Base-by-base conservation (phyloP, 2,797 vertebrate species). In the Darevskia mixta region DNA sequence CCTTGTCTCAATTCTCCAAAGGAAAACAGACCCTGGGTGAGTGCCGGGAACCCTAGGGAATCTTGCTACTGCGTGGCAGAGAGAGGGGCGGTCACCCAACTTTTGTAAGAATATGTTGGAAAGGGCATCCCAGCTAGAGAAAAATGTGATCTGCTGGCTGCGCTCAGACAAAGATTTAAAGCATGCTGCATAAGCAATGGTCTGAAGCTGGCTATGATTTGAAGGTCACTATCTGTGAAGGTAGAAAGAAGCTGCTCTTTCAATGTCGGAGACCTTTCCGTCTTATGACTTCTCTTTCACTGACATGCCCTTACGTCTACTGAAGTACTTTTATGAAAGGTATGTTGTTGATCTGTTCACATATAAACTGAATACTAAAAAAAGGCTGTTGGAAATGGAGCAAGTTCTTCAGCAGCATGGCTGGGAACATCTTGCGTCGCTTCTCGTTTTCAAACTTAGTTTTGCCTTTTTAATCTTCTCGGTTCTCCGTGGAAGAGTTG, bases 101-200 rank as follows among this genome's bases (percentile, higher is more conserved):
- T 43, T 76, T 76, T 76, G 23, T 43, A 43, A 25, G 20, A 23
- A 41, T 94, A 92, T 86, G 13, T 85, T 86, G 94, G 89, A 94
- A 89, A 93, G 90, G 81, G 92, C 58, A 92, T 91, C 92, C 91
- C 93, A 93, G 94, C 90, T 55, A 4, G 29, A 90, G 92, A 94
- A 94, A 91, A 94, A 83, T 69, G 88, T 89, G 25, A 41, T 43
- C 41, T 20, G 5, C 38, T 76, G 61, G 20, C 61, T 76, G 23
- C 10, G 4, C 27, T 7, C 23, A 8, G 7, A 76, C 38, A 23
- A 11, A 43, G 25, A 2, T 2, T 20, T 43, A 43, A 76, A 76
- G 9, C 73, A 76, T 43, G 35, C 3, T 25, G 61, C 61, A 64
- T 64, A 23, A 64, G 17, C 61, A 18, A 64, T 64, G 61, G 61